A percentile compares a stretch with the other conserved stretches of the same genome.
Conservation (phyloP, 2,888 invertebrate genomes). For the Anticlea derivata region DNA sequence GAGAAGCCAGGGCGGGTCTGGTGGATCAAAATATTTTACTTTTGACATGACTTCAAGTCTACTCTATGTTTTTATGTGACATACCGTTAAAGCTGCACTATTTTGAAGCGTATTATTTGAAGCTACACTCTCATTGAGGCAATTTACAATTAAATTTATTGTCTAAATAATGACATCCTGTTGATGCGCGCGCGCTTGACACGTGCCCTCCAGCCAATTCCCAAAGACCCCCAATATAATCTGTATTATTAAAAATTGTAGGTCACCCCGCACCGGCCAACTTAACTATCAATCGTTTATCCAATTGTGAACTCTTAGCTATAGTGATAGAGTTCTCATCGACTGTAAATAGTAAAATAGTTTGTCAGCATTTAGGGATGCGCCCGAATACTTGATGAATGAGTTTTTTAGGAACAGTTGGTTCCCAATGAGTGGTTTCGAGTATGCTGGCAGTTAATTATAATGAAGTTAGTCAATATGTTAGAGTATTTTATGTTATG, state of each 20-base stretch:
- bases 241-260: conserved; percentile 32
- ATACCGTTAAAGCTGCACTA: conserved; percentile 6
- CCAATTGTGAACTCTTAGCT: conserved; percentile 6
- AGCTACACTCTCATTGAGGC: conserved; percentile 36
- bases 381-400: conserved; percentile 44
- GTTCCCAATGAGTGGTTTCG: conserved; percentile 41
- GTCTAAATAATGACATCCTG: conserved; percentile 69
- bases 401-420: conserved; percentile 51
- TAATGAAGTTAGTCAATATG: conserved; percentile 49
- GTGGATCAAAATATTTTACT: too few species aligned
- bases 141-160: conserved; percentile 72
- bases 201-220: conserved; percentile 48
- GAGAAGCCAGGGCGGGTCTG: too few species aligned
- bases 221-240: conserved; percentile 32
- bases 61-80: too few species aligned
- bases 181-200: conserved; percentile 51
- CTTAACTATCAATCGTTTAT: background rate
- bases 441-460: conserved; percentile 46
- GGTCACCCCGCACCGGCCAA: conserved; percentile 31
- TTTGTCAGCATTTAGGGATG: conserved; percentile 17
- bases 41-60: too few species aligned
- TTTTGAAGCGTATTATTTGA: conserved; percentile 21
- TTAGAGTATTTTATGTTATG: conserved; percentile 35
- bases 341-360: background rate
- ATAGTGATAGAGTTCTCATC: conserved; percentile 6